Evolutionary conservation across 2,797 vertebrate genomes (phyloP), one percentile per base, ranked within the genome.

Genomic region (Philypnodon macrostomus): DNA sequence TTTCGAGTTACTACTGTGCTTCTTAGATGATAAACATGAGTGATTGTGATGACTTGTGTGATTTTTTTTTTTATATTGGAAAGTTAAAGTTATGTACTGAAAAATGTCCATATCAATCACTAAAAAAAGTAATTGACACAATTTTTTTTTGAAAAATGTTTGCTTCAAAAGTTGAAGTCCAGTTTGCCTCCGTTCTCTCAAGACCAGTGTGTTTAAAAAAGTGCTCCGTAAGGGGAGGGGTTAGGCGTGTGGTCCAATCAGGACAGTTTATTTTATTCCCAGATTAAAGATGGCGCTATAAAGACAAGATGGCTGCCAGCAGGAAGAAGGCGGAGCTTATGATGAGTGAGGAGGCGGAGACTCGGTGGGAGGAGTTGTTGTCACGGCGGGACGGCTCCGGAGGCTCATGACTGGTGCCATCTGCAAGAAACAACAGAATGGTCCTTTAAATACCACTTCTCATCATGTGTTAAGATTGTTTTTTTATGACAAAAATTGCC

Each of bases 341-440:
- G 80, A 93, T 89, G 75, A 85, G 67, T 63, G 85, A 81, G 50
- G 91, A 84, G 84, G 90, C 87, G 81, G 87, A 90, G 40, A 83
- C 75, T 58, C 65, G 86, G 26, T 85, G 87, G 18, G 82, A 91
- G 0, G 92, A 86, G 73, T 81, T 89, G 1, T 95, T 95, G 48
- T 97, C 91, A 13, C 93, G 88, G 53, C 94, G 91, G 75, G 95
- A 93, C 34, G 94, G 95, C 80, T 98, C 95, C 35, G 96, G 95
- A 38, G 96, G 95, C 90, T 98, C 95, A 63, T 95, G 95, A 66
- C 93, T 91, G 29, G 95, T 95, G 73, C 95, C 96, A 76, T 98
- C 95, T 98, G 87, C 37, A 11, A 21, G 0, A 19, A 12, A 41
- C 27, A 1, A 42, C 13, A 17, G 9, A 16, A 1, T 14, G 1